These are phyloP conservation scores for Lingula anatina DNA, from an alignment of 2,888 invertebrate species.

Conservation along the genomic window DNA sequence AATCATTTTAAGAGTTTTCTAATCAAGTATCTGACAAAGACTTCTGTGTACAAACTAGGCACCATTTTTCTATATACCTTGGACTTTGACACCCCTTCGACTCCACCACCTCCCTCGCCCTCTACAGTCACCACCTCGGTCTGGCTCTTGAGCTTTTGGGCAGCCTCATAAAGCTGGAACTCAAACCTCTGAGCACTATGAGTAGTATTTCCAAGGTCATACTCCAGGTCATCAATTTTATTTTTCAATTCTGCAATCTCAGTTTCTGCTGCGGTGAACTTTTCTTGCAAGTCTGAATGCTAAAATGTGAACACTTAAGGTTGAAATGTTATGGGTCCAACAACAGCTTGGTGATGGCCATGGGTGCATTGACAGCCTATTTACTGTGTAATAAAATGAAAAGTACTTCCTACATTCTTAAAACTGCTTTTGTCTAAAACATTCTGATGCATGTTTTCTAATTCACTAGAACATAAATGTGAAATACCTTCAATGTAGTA, in stretches of 20 bases:
- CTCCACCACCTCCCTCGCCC: slow-evolving; percentile 35
- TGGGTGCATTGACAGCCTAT: too few relatives aligned
- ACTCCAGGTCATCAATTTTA: slow-evolving; percentile 93
- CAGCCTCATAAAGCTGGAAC: slow-evolving; percentile 85
- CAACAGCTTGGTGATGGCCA: too few relatives aligned
- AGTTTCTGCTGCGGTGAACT: slow-evolving; percentile 74
- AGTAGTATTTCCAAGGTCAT: slow-evolving; percentile 47
- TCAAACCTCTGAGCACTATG: slow-evolving; percentile 87
- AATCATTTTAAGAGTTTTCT: too few relatives aligned
- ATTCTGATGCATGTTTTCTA: too few relatives aligned
- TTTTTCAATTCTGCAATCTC: slow-evolving; percentile 91
- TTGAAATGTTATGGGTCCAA: too few relatives aligned
- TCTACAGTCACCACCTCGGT: slow-evolving; percentile 40
- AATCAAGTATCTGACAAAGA: too few relatives aligned
- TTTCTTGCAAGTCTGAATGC: slow-evolving; percentile 65
- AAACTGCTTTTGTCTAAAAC: too few relatives aligned
- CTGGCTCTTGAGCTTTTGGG: slow-evolving; percentile 68
- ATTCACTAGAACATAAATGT: too few relatives aligned
- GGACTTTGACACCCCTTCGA: slow-evolving; percentile 45
- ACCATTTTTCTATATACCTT: slow-evolving; percentile 54
- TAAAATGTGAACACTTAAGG: too few relatives aligned
- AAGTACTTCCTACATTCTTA: too few relatives aligned
- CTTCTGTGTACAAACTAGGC: too few relatives aligned
- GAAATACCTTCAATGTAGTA: slow-evolving; percentile 78
- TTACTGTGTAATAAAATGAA: too few relatives aligned